Evolutionary conservation across 2,113 vertebrate genomes (phyloP).

Genomic region (Pluvianellus socialis): DNA sequence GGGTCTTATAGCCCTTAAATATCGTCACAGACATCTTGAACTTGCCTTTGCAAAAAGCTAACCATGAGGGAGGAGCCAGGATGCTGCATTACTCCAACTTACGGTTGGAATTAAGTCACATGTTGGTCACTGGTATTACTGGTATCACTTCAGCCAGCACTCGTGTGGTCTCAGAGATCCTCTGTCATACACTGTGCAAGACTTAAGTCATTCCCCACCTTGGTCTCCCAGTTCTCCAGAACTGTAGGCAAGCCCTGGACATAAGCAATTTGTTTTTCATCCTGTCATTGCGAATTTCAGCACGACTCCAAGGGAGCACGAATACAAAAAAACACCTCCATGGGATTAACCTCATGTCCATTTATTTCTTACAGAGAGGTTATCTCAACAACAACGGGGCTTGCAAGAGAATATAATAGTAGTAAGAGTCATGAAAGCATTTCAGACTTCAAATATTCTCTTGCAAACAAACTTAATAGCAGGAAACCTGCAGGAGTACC

Average conservation of each 20-base stretch:
- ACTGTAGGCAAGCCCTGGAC: background rate
- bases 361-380: background rate
- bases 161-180: background rate
- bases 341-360: background rate
- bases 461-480: background rate
- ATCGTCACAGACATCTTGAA: background rate
- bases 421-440: background rate
- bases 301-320: background rate
- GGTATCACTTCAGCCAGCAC: too few relatives aligned
- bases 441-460: background rate
- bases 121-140: background rate
- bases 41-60: background rate
- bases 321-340: background rate
- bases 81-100: background rate
- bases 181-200: background rate
- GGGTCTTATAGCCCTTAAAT: background rate
- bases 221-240: background rate
- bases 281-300: background rate
- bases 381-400: rapidly evolving
- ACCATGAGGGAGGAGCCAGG: background rate
- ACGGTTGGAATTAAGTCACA: background rate
- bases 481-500: background rate
- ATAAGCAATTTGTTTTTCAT: background rate
- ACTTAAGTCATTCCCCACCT: background rate
- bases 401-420: background rate